Base-by-base conservation (phyloP, 2,888 invertebrate genomes). In the Callimorpha dominula region DNA sequence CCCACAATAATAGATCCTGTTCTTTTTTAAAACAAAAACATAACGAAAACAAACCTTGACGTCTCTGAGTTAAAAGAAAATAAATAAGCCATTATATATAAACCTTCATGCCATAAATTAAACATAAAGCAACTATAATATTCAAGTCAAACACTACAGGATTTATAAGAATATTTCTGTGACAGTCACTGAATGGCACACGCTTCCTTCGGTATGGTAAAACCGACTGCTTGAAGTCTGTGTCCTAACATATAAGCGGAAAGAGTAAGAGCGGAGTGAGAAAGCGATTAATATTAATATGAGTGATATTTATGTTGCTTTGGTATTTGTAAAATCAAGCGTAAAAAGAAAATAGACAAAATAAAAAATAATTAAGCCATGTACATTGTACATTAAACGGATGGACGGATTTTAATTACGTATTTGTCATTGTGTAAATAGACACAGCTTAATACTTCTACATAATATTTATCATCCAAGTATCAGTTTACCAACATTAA, bases 131-230 rank as follows among this genome's bases (percentile, higher is more conserved):
- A 64, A 60, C 69, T 15, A 63, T 52, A 70, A 73, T 76, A 86
- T 88, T 85, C 80, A 85, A 81, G 81, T 80, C 84, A 86, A 83
- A 84, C 76, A 83, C 66, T 79, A 76, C 73, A 73, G 78, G 78
- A 83, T 83, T 81, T 81, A 78, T 81, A 83, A 84, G 80, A 79
- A 78, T 77, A 88, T 88, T 88, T 81, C 83, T 81, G 93, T 85
- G 91, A 89, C 92, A 88, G 93, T 87, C 90, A 88, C 91, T 75
- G 90, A 84, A 85, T 88, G 93, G 91, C 84, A 93, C 93, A 83
- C 80, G 77, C 74, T 76, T 73, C 77, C 74, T 80, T 79, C 81
- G 78, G 62, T 70, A 49, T 64, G 70, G 75, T 77, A 77, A 78
- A 77, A 78, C 76, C 64, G 62, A 70, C 67, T 81, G 63, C 71